Base-by-base conservation (phyloP, 2,113 vertebrate genomes). In the Salvelinus fontinalis region DNA sequence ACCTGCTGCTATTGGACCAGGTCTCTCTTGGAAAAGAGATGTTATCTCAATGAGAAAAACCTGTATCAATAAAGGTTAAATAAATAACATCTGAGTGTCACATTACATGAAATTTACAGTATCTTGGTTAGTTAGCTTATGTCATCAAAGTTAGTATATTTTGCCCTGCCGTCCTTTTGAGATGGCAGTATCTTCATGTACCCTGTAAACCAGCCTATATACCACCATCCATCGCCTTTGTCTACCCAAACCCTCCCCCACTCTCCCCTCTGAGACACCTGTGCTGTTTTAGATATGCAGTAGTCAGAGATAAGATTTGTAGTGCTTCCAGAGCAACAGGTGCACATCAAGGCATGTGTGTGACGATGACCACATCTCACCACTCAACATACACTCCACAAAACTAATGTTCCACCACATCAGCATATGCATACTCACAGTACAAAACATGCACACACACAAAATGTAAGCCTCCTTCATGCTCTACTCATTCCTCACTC, bases 221-320 rank as follows among this genome's bases (percentile, higher is more conserved):
- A n/a, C 62, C 64, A 16, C 29, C 16, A 31, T 2, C 27, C 20
- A 48, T 54, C 62, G 49, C 60, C 72, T n/a, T 16, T 11, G 26
- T 70, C 7, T 4, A 4, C 3, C 57, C 59, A 44, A 31, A 71
- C 67, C 6, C 54, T 54, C 49, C 24, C 78, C 34, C 67, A 78
- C 71, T 29, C 66, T 64, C 22, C 60, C 20, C 39, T 49, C 44
- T 12, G 71, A 79, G 81, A 87, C 92, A 92, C 90, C 92, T 92
- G 89, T 44, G 39, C 39, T 44, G 39, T 44, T 75, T 39, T 77
- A 86, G 89, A 90, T 91, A 70, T 24, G 9, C 39, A 44, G 2
- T 44, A 26, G 75, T 81, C 9, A 64, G 67, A 75, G 87, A 87
- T 89, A 91, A 84, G 76, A 71, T 79, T 78, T 78, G 74, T 80